Conservation (phyloP, 2,113 vertebrate genomes). For the Syngnathoides biaculeatus region DNA sequence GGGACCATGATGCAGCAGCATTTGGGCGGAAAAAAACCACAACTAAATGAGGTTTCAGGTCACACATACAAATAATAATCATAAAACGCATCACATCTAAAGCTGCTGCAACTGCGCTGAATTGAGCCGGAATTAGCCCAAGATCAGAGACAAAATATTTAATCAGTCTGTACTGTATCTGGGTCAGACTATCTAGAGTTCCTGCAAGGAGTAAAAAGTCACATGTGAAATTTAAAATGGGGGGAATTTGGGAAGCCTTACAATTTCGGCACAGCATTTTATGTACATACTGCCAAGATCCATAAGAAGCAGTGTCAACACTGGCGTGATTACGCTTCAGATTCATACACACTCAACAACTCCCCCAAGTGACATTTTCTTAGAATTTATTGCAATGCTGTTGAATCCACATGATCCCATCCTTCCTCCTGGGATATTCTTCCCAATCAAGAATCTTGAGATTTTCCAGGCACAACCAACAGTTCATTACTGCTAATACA, state of each 20-base stretch:
- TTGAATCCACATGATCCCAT: constrained; percentile 24
- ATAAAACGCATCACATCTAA: constrained; percentile 4
- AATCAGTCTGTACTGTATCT: constrained; percentile 32
- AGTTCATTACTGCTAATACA: not conserved
- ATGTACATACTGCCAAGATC: too few species aligned
- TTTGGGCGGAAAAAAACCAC: constrained; percentile 18
- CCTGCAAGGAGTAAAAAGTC: constrained; percentile 15
- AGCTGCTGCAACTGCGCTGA: constrained; percentile 19
- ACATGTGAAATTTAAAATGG: constrained; percentile 19
- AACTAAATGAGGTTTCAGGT: constrained; percentile 25
- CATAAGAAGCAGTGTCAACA: not conserved
- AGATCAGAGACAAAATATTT: constrained; percentile 43
- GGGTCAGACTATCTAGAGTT: constrained; percentile 39
- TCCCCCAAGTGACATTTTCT: not conserved
- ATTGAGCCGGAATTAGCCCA: constrained; percentile 32
- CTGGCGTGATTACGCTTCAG: not conserved
- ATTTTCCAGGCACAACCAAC: constrained; percentile 16
- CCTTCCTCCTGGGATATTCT: constrained; percentile 27
- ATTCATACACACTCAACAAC: not conserved
- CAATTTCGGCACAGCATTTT: constrained; percentile 1
- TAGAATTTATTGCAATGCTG: constrained; percentile 5
- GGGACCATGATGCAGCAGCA: constrained; percentile 28
- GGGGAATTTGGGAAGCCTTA: constrained; percentile 18
- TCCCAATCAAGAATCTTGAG: constrained; percentile 35
- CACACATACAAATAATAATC: constrained; percentile 19